Percentiles rank a stretch among this genome's conserved stretches.
These are phyloP conservation scores for Euplagia quadripunctaria DNA, from an alignment of 2,888 invertebrate genomes.

Conservation along the genomic window DNA sequence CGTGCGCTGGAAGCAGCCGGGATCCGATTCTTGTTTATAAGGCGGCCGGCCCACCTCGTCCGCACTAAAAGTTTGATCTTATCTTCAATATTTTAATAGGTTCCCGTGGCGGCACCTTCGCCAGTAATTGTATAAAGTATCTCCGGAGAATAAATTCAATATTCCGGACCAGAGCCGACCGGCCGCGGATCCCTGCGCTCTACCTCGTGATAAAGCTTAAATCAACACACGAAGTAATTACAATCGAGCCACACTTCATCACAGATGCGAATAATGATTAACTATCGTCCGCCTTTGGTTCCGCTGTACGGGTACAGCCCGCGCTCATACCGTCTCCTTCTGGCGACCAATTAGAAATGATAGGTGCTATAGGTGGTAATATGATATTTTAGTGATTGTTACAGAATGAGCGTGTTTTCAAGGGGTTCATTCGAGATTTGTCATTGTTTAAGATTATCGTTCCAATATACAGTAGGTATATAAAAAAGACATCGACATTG, in stretches of 20 bases:
- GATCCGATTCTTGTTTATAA: slow-evolving; percentile 78
- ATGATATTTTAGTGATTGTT: background rate
- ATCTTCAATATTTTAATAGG: slow-evolving; percentile 86
- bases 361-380: too few species aligned
- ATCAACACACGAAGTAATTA: slow-evolving; percentile 86
- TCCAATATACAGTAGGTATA: too few species aligned
- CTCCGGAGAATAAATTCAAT: slow-evolving; percentile 80
- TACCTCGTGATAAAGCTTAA: slow-evolving; percentile 82
- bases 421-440: slow-evolving; percentile 50
- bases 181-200: slow-evolving; percentile 62
- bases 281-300: slow-evolving; percentile 73
- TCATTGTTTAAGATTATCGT: slow-evolving; percentile 12
- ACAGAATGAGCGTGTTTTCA: background rate
- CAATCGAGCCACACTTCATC: slow-evolving; percentile 83
- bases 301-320: slow-evolving; percentile 57
- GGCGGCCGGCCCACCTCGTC: slow-evolving; percentile 81
- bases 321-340: too few species aligned
- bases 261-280: slow-evolving; percentile 84
- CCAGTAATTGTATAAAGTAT: slow-evolving; percentile 82
- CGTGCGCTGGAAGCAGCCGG: slow-evolving; percentile 73
- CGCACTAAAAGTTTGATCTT: slow-evolving; percentile 83
- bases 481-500: too few species aligned
- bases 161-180: slow-evolving; percentile 65
- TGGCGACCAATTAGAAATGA: background rate
- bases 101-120: slow-evolving; percentile 84